Base-by-base conservation (phyloP, 1,140 invertebrate genomes). In the Oreohelix idahoensis region DNA sequence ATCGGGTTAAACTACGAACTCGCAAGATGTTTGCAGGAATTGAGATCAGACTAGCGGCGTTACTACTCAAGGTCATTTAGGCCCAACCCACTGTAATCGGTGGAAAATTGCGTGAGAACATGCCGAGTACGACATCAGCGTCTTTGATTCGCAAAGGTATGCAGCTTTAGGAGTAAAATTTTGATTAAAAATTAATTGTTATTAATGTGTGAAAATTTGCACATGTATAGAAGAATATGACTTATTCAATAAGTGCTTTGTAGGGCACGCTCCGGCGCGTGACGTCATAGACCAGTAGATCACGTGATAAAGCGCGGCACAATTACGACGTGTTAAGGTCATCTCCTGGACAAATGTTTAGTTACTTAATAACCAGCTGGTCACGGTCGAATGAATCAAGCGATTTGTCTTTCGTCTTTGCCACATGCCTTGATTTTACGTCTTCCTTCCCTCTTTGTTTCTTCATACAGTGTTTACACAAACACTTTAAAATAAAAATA, bases 51-150 rank as follows among this genome's bases (percentile, higher is more conserved):
- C 39, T 39, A 29, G 17, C 11, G 71, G 71, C 38, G 38, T 42
- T 26, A 5, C 71, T 49, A 42, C 38, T 29, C 71, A 74, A 74
- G 71, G 71, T 74, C 71, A 74, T 49, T 8, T 39, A 49, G 26
- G 63, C 63, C 63, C 63, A 32, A 32, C 63, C 63, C 63, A 66
- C 63, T 8, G 51, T 32, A 35, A 66, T 32, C n/a, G 20, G 11
- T 66, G 63, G 23, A 32, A 66, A 66, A 32, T 32, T 35, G 29
- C 29, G 1, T 32, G 63, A 58, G 10, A 58, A 66, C 29, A 66
- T n/a, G 15, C 53, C 23, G 5, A 32, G 8, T 1, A 32, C 4
- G n/a, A 0, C n/a, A 23, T 66, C 63, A 66, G 5, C n/a, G n/a
- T 17, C 4, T n/a, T 32, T 66, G 63, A 35, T 11, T 32, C 29